A percentile compares a stretch with the other conserved stretches of the same genome.
Evolutionary conservation across 2,888 invertebrate genomes (phyloP).

Genomic region (Torymus aiolomorphi): DNA sequence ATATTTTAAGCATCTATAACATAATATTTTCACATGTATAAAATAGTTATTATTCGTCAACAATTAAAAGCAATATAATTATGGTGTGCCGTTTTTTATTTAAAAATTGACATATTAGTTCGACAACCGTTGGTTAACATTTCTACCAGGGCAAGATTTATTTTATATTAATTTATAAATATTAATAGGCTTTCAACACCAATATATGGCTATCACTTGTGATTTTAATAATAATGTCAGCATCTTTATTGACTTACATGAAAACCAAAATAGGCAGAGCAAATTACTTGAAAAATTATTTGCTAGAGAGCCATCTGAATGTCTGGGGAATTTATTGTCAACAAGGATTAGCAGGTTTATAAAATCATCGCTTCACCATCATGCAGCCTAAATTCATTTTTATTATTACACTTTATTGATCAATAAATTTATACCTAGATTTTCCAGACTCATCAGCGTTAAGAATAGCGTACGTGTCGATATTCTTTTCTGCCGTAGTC

Average conservation of each 20-base stretch:
- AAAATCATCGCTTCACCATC: not conserved
- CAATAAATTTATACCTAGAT: conserved; percentile 21
- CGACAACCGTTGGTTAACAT: no score
- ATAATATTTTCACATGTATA: no score
- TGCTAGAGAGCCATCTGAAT: conserved; percentile 45
- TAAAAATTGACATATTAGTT: no score
- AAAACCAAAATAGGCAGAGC: conserved; percentile 7
- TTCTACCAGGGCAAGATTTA: no score
- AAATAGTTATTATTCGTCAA: no score
- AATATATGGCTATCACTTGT: conserved; percentile 47
- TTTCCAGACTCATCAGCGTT: conserved; percentile 45
- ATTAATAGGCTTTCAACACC: conserved; percentile 37
- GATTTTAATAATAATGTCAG: conserved; percentile 41
- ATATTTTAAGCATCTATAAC: no score
- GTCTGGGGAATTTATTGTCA: conserved; percentile 63
- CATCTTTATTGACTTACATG: conserved; percentile 38
- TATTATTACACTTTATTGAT: not conserved
- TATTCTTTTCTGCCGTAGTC: conserved; percentile 50
- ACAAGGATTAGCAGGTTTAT: conserved; percentile 59
- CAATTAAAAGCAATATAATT: no score
- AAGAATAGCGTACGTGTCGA: conserved; percentile 54
- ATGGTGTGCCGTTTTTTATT: no score
- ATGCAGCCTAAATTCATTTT: not conserved
- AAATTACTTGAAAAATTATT: conserved; percentile 16
- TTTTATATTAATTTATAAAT: not conserved